Evolutionary conservation across 1,140 invertebrate species (phyloP), one percentile per base, ranked within the genome.

Genomic region (Hypothenemus hampei): DNA sequence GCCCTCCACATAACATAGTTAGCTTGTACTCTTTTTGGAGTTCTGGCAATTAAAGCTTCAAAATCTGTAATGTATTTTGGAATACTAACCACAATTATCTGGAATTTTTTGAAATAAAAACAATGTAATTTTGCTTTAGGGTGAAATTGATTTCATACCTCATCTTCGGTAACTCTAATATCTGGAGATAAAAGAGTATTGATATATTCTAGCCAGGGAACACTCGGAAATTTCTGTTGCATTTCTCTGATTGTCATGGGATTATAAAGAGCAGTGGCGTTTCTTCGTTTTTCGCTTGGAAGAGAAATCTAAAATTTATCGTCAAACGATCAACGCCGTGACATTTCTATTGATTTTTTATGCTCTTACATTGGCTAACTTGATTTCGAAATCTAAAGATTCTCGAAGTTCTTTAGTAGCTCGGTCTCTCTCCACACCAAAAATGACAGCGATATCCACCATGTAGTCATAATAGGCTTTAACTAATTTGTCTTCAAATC

Each of bases 251-350:
- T 74, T 0, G 83, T 88, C 81, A 93, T 92, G 10, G 89, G 87
- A 67, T 97, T 95, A 73, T 97, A 97, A 3, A 95, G 75, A 53
- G 87, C 84, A 3, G 90, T 88, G 2, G 89, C 89, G 70, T 97
- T 95, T 51, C 93, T 79, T 39, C 93, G 80, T 72, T 97, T 89
- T 71, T 97, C 93, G 51, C 83, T 80, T 2, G 93, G 91, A 61
- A 92, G 73, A 0, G 91, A 93, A 58, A 92, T 92, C 89, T 93
- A 61, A 10, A 63, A 62, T 11, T 2, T 7, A 37, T 37, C n/a
- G 35, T 37, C 35, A 37, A 16, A n/a, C 5, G 6, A 37, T 19
- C 16, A 39, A 39, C 16, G 11, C 16, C n/a, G 10, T 19, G n/a
- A 13, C 18, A 10, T 39, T 39, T 39, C 23, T 4, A 43, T 2